Evolutionary conservation across 1,140 invertebrate species (phyloP), one percentile per base, ranked within the genome.

Genomic region (Drosophila subobscura): DNA sequence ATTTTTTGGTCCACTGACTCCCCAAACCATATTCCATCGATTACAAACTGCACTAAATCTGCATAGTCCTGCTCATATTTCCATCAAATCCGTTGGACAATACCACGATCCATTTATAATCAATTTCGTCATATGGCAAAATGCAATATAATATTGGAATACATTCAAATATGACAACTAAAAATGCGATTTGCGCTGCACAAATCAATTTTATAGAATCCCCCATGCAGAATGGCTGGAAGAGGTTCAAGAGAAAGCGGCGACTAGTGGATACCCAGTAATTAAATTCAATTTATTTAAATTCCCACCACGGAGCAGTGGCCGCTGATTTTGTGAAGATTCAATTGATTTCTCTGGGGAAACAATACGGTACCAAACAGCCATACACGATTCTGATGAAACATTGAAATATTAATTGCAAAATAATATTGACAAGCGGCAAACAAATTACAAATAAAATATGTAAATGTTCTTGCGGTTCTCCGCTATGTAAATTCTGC

Each of bases 351-450:
- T 33, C 5, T 10, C 1, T 22, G 16, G 16, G 16, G 16, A 20
- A 20, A 6, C 5, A 14, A 20, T 2, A n/a, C n/a, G 33, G 33
- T 37, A 37, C 33, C 12, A 25, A 61, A 33, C 25, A 23, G 23
- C 6, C 29, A 40, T n/a, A 40, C 40, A 22, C 40, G 45, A 40
- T 49, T 40, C 27, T 73, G 20, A 41, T 23, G 44, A 46, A 71
- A 58, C 71, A 77, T 71, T 65, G 51, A 77, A 86, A 86, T 81
- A 81, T 85, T 81, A 88, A 85, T 85, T 81, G 81, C 58, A 71
- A 85, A 85, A 85, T 85, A 85, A 81, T 86, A 85, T 88, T 88
- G 83, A 85, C 70, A 70, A 23, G 49, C 54, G 49, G 73, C 61
- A 71, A 77, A 74, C 70, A 64, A 75, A 85, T 86, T 81, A 59